Base-by-base conservation (phyloP, 2,888 invertebrate genomes). In the Tineola bisselliella region DNA sequence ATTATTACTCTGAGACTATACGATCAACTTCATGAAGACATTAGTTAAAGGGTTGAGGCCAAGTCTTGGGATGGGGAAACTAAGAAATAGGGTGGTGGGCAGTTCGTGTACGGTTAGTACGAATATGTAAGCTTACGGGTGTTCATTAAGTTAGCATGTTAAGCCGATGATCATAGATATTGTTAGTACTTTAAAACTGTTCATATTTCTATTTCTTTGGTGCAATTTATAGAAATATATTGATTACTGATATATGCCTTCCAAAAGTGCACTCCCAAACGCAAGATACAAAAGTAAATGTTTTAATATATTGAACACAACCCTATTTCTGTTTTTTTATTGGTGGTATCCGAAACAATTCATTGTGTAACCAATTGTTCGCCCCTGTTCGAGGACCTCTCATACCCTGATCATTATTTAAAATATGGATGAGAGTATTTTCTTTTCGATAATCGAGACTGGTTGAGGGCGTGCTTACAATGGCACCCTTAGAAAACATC, bases 351-450 rank as follows among this genome's bases (percentile, higher is more conserved):
- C 72, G 69, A 65, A 68, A 76, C 84, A 77, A 84, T 86, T 76
- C 81, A 84, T 84, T 84, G 84, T 75, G 74, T 64, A 69, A 66
- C 69, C 73, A 65, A 78, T 78, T 81, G 81, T 81, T 75, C 75
- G 75, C 75, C 69, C 67, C 70, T 66, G 67, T 69, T 70, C 63
- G 43, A 62, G 66, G 66, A 68, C 70, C 71, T 68, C 65, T 66
- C 62, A 70, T 71, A 67, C 75, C 77, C 79, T 31, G 84, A 86
- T 86, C 86, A 84, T 87, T 86, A 84, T 87, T 87, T 86, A 84
- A 86, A 87, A 86, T 84, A 87, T 86, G 83, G 84, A 87, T 84
- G 84, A 79, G 76, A 80, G 84, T 84, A 86, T 86, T 87, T 87
- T 87, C 86, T 84, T 86, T 84, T 72, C 86, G 81, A 87, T 86